Conservation (phyloP, 2,113 vertebrate species). For the Salvator merianae region DNA sequence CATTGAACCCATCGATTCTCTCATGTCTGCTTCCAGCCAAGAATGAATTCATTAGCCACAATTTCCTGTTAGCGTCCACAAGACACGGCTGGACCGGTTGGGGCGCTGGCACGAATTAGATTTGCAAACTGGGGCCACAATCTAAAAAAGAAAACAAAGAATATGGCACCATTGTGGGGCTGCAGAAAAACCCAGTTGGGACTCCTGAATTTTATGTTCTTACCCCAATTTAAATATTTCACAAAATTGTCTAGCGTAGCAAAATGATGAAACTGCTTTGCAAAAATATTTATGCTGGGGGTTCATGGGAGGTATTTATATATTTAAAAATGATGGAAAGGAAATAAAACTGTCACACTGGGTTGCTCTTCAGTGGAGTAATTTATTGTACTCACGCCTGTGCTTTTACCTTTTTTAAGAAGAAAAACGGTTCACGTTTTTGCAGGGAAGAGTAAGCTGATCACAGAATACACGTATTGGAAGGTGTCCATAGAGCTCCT, state of each 20-base stretch:
- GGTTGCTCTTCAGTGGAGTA: neutral
- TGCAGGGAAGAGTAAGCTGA: neutral
- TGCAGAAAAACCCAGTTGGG: neutral
- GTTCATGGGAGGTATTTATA: slow-evolving; percentile 30
- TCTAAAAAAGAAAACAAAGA: neutral
- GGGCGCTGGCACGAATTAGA: slow-evolving; percentile 12
- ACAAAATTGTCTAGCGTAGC: slow-evolving; percentile 11
- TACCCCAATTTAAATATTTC: slow-evolving; percentile 2
- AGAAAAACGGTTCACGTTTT: too few species aligned
- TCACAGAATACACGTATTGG: too few species aligned
- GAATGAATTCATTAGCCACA: neutral
- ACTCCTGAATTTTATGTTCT: neutral
- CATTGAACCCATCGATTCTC: neutral
- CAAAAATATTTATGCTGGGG: slow-evolving; percentile 44
- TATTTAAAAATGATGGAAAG: slow-evolving; percentile 8
- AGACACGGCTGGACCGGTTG: slow-evolving; percentile 34
- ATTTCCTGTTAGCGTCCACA: slow-evolving; percentile 12
- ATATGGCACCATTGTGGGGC: neutral
- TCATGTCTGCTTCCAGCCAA: neutral
- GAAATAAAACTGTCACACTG: slow-evolving; percentile 24
- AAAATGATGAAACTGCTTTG: slow-evolving; percentile 37
- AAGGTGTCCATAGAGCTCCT: too few species aligned
- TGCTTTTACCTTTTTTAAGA: neutral
- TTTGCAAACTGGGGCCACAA: neutral
- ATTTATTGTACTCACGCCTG: neutral